phyloP scores from a whole-genome alignment of 2,888 invertebrate genomes.

The Rotaria socialis region DNA sequence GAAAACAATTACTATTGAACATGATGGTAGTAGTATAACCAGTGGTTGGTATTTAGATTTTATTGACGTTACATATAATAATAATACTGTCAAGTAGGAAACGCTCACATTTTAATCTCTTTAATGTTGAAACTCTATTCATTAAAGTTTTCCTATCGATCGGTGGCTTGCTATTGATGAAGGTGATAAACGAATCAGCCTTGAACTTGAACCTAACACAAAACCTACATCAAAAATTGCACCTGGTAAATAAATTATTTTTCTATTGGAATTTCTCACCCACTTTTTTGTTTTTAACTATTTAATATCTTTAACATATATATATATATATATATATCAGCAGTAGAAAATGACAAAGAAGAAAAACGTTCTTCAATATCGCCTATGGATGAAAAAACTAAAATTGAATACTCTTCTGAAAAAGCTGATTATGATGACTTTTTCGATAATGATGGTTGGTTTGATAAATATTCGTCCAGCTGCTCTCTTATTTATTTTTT shows the following conservation, averaged over 20 bases:
- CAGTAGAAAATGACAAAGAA: neutral
- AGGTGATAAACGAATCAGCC: neutral
- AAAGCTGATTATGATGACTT: slow-evolving; percentile 19
- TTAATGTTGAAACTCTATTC: too few relatives aligned
- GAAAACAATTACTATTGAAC: neutral
- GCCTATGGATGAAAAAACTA: neutral
- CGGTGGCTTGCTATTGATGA: neutral
- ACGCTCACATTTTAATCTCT: neutral
- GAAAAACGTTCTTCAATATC: neutral
- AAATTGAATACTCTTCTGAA: neutral
- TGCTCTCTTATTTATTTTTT: neutral
- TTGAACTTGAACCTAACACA: slow-evolving; percentile 23
- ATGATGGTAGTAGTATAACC: neutral
- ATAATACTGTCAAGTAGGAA: neutral
- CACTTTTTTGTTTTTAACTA: neutral
- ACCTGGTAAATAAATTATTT: neutral
- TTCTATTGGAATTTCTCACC: neutral
- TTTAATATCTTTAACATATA: neutral
- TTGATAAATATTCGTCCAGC: neutral
- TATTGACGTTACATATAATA: neutral
- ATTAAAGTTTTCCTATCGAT: slow-evolving; percentile 24
- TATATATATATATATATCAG: neutral
- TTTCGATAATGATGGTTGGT: slow-evolving; percentile 24
- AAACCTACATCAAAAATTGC: neutral
- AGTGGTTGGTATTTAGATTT: slow-evolving; percentile 11